phyloP scores from a whole-genome alignment of 2,797 vertebrate species.

The Agapornis canus region DNA sequence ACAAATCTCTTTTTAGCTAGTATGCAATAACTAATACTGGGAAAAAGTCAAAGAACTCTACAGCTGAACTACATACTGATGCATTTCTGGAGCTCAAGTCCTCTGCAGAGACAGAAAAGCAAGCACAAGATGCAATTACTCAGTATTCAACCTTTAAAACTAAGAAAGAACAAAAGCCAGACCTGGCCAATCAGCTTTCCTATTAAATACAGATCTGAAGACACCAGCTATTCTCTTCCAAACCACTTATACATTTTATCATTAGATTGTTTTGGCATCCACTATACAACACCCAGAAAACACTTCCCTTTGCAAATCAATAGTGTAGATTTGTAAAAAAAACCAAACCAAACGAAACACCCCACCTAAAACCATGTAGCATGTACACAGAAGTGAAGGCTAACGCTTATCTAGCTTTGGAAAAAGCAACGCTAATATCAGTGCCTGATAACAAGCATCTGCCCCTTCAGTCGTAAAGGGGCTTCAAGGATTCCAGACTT shows the following conservation, averaged over 20 bases:
- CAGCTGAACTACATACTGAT: background rate
- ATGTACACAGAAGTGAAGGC: background rate
- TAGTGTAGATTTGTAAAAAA: background rate
- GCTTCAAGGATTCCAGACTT: background rate
- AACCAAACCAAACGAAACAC: no score
- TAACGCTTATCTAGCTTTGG: background rate
- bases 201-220: background rate
- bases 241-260: background rate
- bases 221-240: background rate
- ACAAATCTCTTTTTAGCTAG: background rate
- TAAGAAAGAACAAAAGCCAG: background rate
- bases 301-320: background rate
- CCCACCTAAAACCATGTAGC: background rate
- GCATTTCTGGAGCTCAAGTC: background rate
- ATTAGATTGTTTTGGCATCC: background rate
- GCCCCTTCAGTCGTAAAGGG: background rate
- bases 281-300: background rate
- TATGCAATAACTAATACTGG: background rate
- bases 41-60: background rate
- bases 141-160: background rate
- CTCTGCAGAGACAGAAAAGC: background rate
- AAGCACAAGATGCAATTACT: background rate
- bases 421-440: background rate
- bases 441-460: background rate
- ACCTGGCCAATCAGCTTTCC: background rate